Evolutionary conservation across 2,797 vertebrate species (phyloP).

Genomic region (Leptoclinus maculatus): DNA sequence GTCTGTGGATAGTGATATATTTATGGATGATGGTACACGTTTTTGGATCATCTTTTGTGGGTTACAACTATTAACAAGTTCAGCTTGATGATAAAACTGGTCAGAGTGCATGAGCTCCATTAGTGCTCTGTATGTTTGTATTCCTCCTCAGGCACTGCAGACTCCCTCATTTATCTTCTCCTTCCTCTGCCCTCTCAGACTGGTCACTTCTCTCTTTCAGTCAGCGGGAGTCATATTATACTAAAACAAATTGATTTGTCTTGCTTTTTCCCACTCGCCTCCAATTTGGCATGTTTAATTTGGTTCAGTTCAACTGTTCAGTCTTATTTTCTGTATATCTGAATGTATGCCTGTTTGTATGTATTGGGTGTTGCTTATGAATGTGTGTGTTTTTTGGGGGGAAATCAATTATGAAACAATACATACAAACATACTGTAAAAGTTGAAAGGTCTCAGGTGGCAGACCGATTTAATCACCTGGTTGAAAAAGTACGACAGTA

Average conservation of each 20-base stretch:
- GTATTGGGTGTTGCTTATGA: neutral
- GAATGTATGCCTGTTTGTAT: neutral
- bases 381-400: neutral
- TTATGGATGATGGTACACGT: neutral
- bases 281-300: slow-evolving; percentile 67
- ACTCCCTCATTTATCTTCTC: slow-evolving; percentile 60
- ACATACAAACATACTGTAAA: neutral
- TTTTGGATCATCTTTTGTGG: neutral
- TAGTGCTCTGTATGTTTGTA: slow-evolving; percentile 41
- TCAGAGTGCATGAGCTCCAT: slow-evolving; percentile 38
- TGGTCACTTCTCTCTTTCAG: slow-evolving; percentile 49
- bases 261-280: slow-evolving; percentile 61
- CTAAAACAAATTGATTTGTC: slow-evolving; percentile 77
- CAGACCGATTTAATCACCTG: slow-evolving; percentile 22
- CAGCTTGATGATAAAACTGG: slow-evolving; percentile 11
- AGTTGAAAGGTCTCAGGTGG: slow-evolving; percentile 9
- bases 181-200: slow-evolving; percentile 66
- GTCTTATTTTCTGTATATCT: slow-evolving; percentile 37
- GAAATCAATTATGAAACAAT: slow-evolving; percentile 3
- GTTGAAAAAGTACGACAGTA: slow-evolving; percentile 28
- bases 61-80: neutral
- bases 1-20: neutral
- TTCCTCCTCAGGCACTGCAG: slow-evolving; percentile 40
- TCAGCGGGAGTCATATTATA: slow-evolving; percentile 64
- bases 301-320: slow-evolving; percentile 36